These are phyloP conservation scores for Phainopepla nitens DNA, from an alignment of 2,113 vertebrate genomes.

Conservation along the genomic window DNA sequence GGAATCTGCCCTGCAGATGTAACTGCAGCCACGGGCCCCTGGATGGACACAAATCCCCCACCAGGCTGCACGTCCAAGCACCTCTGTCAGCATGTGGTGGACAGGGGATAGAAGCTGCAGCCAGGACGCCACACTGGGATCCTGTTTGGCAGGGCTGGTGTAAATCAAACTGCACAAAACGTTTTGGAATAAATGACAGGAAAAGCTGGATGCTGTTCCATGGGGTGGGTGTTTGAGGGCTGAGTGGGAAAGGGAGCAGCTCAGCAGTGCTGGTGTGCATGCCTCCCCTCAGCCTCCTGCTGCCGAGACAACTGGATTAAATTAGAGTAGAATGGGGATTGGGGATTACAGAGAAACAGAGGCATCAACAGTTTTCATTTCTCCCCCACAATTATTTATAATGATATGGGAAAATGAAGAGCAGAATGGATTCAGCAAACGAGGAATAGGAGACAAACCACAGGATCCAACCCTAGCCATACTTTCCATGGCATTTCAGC, in stretches of 20 bases:
- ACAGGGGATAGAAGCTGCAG: not conserved
- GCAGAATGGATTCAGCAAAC: not conserved
- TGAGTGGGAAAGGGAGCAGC: not conserved
- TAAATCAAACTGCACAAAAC: not conserved
- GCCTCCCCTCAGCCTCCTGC: not conserved
- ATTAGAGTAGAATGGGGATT: not conserved
- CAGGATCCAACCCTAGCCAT: not conserved
- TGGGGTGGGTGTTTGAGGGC: not conserved
- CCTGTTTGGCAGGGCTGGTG: not conserved
- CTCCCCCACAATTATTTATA: not conserved
- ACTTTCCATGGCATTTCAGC: not conserved
- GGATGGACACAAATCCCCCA: not conserved
- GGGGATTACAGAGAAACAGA: conserved; percentile 9
- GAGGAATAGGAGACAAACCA: not conserved
- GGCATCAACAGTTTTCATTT: not conserved
- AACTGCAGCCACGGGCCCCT: not conserved
- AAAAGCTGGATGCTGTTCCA: not conserved
- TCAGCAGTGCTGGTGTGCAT: not conserved
- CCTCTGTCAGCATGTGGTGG: not conserved
- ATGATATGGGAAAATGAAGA: not conserved
- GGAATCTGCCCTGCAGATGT: conserved; percentile 12
- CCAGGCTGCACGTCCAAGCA: not conserved
- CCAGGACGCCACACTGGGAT: not conserved
- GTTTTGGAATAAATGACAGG: not conserved
- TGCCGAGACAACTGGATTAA: not conserved